Evolutionary conservation across 2,797 vertebrate genomes (phyloP), one percentile per base, ranked within the genome.

Genomic region (Chromobotia macracanthus): DNA sequence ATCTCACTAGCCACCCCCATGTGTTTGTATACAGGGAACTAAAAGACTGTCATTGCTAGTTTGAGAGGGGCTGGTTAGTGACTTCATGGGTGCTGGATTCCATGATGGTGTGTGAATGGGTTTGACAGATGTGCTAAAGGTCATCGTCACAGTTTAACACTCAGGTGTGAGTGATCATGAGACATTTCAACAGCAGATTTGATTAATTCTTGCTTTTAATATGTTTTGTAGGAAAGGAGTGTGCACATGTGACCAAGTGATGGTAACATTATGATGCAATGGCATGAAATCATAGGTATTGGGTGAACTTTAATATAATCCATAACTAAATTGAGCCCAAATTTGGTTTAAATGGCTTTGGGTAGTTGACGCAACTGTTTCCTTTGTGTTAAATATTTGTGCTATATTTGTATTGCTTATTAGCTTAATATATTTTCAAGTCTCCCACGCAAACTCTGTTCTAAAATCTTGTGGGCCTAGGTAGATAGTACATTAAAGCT

Each of bases 71-170:
- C 68, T 66, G 55, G 55, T 72, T 41, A 61, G 67, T 71, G 67
- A 77, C 67, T 76, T 69, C 23, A 61, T 70, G 44, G 68, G 80
- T 81, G 80, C 23, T 61, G 80, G 51, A 81, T 81, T 81, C 61
- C 18, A 38, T 60, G 74, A 68, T 2, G 28, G 51, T 44, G 63
- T 68, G 75, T 50, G 74, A 82, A 73, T 38, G 66, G 48, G 31
- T 77, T 21, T 44, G 53, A 70, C n/a, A 77, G 50, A 75, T 4
- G 3, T 25, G 48, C 50, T 76, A 51, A 61, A 53, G 71, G 41
- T 19, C 65, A 75, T 23, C 56, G n/a, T 58, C 67, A 19, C 51
- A 15, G n/a, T 77, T 63, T 56, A 48, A 64, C 60, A 71, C 55
- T 11, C 3, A 18, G 21, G 38, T 63, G 38, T 44, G 74, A 76